phyloP scores from a whole-genome alignment of 2,113 vertebrate species.

The Glaucidium brasilianum region DNA sequence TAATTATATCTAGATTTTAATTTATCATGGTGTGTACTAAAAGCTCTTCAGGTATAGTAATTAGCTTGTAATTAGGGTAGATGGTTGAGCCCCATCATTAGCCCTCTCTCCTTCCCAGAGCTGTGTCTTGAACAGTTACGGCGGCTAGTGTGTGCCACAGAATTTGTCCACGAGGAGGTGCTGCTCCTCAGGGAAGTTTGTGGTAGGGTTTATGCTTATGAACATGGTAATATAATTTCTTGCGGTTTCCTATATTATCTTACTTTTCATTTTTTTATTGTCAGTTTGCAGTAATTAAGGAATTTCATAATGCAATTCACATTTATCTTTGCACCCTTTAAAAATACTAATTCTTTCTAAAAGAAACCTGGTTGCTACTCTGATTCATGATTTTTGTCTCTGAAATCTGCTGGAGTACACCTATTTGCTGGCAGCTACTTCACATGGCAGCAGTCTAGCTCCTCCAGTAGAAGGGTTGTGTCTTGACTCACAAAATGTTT shows the following conservation, averaged over 20 bases:
- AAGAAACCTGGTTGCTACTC: background rate
- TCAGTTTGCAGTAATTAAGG: background rate
- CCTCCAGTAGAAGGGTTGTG: background rate
- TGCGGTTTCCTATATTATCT: background rate
- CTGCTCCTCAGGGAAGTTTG: background rate
- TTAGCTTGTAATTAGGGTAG: background rate
- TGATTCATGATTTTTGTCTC: background rate
- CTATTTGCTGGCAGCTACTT: background rate
- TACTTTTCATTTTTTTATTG: background rate
- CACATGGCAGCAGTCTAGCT: background rate
- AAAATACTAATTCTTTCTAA: background rate
- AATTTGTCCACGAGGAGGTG: background rate
- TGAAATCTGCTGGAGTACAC: background rate
- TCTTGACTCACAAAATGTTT: background rate
- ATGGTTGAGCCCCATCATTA: background rate
- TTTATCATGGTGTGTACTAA: background rate
- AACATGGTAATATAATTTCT: background rate
- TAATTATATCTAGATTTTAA: background rate
- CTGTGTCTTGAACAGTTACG: background rate
- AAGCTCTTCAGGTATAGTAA: background rate
- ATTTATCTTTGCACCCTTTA: background rate
- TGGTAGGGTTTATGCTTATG: background rate
- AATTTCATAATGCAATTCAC: background rate
- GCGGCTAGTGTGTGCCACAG: too few relatives aligned
- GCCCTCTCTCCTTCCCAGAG: background rate